phyloP scores from a whole-genome alignment of 1,140 invertebrate species.

The Ips typographus region DNA sequence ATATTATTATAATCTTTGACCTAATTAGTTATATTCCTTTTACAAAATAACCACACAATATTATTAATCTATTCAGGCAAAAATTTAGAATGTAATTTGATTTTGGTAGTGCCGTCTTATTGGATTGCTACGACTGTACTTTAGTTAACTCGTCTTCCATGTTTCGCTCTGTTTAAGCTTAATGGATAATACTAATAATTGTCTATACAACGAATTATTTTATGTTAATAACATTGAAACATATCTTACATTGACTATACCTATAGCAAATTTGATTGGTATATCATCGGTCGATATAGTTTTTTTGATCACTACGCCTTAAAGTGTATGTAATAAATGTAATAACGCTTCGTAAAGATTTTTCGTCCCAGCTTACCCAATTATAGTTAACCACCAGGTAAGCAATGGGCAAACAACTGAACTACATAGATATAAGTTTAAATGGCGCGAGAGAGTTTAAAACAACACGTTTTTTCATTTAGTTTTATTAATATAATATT shows the following conservation, averaged over 20 bases:
- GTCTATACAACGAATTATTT: conserved; percentile 5
- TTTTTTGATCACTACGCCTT: conserved; percentile 8
- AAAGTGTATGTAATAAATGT: neutral
- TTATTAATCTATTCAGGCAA: conserved; percentile 39
- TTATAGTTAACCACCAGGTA: no score
- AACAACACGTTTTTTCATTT: no score
- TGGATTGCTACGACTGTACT: neutral
- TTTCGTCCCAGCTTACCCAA: neutral
- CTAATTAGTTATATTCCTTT: conserved; percentile 24
- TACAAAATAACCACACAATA: conserved; percentile 29
- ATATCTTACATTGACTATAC: conserved; percentile 10
- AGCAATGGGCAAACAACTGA: no score
- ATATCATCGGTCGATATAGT: conserved; percentile 5
- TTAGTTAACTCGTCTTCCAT: no score
- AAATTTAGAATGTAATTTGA: conserved; percentile 46
- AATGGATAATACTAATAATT: neutral
- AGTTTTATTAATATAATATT: no score
- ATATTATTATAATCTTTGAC: conserved; percentile 9
- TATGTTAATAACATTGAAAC: conserved; percentile 8
- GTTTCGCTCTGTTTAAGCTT: no score
- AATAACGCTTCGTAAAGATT: neutral
- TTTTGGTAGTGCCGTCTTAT: conserved; percentile 10
- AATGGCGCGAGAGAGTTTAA: no score
- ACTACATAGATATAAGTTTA: no score
- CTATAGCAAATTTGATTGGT: conserved; percentile 8